Conservation (phyloP, 2,888 invertebrate genomes). For the Ptychoptera contaminata region DNA sequence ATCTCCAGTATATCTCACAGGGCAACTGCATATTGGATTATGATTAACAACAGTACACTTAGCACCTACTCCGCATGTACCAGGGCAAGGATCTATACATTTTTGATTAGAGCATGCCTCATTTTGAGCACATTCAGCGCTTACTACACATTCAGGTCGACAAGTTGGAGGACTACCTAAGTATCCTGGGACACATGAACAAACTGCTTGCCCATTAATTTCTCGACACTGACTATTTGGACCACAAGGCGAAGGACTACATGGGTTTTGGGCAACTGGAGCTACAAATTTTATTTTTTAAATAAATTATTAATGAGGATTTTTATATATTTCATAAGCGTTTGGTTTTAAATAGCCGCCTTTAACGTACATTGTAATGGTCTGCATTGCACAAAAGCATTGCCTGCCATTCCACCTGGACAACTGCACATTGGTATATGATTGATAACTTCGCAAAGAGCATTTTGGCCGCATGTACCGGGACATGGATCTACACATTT, state of each 20-base stretch:
- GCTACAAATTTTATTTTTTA: constrained; percentile 25
- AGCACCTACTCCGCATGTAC: constrained; percentile 43
- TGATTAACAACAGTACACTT: constrained; percentile 47
- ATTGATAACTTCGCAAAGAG: constrained; percentile 53
- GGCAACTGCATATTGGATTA: constrained; percentile 62
- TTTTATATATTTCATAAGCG: too few relatives aligned
- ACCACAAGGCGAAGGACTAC: constrained; percentile 52
- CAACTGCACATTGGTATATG: constrained; percentile 57
- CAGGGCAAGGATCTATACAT: constrained; percentile 53
- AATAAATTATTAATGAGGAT: too few relatives aligned
- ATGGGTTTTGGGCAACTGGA: constrained; percentile 32
- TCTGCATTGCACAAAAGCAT: constrained; percentile 47
- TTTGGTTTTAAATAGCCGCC: too few relatives aligned
- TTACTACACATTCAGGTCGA: constrained; percentile 52
- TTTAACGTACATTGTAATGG: constrained; percentile 21
- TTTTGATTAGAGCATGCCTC: constrained; percentile 55
- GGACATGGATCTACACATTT: constrained; percentile 59
- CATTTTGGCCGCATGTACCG: constrained; percentile 52
- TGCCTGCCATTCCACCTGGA: constrained; percentile 53
- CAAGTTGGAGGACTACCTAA: constrained; percentile 57
- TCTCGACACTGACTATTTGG: constrained; percentile 61
- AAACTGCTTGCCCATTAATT: constrained; percentile 53
- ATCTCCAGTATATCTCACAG: constrained; percentile 45
- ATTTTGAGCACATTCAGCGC: constrained; percentile 47
- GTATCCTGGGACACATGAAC: constrained; percentile 48